Evolutionary conservation across 2,888 invertebrate species (phyloP), one percentile per base, ranked within the genome.

Genomic region (Epirrhoe alternata): DNA sequence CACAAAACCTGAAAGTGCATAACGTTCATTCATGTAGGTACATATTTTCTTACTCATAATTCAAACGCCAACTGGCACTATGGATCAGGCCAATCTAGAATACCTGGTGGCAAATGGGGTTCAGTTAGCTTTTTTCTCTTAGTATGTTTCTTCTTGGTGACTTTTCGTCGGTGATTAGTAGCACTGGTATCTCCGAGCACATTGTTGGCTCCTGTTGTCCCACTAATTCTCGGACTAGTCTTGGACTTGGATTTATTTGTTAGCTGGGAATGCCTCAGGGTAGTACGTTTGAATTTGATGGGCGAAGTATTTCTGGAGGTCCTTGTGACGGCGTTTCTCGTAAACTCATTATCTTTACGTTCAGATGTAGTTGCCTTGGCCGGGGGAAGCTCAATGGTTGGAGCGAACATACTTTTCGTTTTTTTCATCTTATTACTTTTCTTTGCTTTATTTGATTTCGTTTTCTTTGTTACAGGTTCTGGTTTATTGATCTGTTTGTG

Each of bases 331-430:
- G 63, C 35, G 31, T 68, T 59, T 51, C 49, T 68, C 35, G 45
- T 33, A 38, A 64, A 55, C 24, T 73, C 70, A 7, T 24, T 24
- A 24, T 76, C 68, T 42, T 77, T 76, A 35, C 62, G 63, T 14
- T 78, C 79, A 2, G 79, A 78, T 5, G 66, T 72, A 7, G 74
- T 74, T 10, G 64, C 61, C 62, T 74, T 76, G 5, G 76, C 61
- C 45, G 66, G 51, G 4, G 59, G 35, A 3, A 54, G 55, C 1
- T 68, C 57, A 42, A 64, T 70, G 4, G 53, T 47, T 0, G 79
- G 72, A 1, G 72, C 53, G 42, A 70, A 71, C 58, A 80, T 64
- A 64, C 80, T 85, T 69, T 80, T 84, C 0, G 76, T 62, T 61
- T 70, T 80, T 67, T 72, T 81, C 1, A 78, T 61, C 38, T 42